Evolutionary conservation across 2,797 vertebrate species (phyloP).

Genomic region (Aratinga solstitialis): DNA sequence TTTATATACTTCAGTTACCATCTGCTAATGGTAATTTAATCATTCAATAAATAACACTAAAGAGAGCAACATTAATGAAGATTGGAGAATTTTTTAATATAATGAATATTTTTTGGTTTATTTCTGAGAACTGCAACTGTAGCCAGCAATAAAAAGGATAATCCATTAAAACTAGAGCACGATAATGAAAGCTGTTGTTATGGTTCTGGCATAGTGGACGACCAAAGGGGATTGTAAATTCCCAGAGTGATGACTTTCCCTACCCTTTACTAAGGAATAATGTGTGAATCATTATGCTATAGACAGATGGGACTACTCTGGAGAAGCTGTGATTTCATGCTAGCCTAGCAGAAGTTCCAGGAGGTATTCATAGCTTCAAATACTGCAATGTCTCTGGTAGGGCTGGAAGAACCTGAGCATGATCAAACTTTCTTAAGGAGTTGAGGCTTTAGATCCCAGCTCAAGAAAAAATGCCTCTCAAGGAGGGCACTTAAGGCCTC

Average conservation of each 20-base stretch:
- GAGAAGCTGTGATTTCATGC: background rate
- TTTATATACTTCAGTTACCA: slow-evolving; percentile 61
- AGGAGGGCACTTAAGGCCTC: background rate
- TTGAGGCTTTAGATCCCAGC: background rate
- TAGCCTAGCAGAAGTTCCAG: background rate
- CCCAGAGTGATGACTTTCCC: background rate
- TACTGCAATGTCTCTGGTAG: background rate
- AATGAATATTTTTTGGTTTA: slow-evolving; percentile 43
- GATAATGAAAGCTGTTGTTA: slow-evolving; percentile 19
- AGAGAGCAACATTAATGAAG: slow-evolving; percentile 68
- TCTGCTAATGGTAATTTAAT: slow-evolving; percentile 68
- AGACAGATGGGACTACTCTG: background rate
- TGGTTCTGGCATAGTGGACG: background rate
- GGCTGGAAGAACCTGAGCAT: background rate
- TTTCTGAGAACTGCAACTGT: slow-evolving; percentile 34
- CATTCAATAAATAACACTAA: slow-evolving; percentile 71
- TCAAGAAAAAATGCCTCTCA: background rate
- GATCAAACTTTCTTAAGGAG: background rate
- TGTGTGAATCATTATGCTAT: background rate
- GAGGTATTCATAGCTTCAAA: background rate
- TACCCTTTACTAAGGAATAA: slow-evolving; percentile 17
- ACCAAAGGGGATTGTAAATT: slow-evolving; percentile 43
- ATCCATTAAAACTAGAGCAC: slow-evolving; percentile 53
- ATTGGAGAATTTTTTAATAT: slow-evolving; percentile 50
- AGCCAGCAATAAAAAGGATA: slow-evolving; percentile 44